A percentile compares a stretch with the other conserved stretches of the same genome.
Conservation (phyloP, 64 coral and sea anemone genomes). For the Astreopora myriophthalma region DNA sequence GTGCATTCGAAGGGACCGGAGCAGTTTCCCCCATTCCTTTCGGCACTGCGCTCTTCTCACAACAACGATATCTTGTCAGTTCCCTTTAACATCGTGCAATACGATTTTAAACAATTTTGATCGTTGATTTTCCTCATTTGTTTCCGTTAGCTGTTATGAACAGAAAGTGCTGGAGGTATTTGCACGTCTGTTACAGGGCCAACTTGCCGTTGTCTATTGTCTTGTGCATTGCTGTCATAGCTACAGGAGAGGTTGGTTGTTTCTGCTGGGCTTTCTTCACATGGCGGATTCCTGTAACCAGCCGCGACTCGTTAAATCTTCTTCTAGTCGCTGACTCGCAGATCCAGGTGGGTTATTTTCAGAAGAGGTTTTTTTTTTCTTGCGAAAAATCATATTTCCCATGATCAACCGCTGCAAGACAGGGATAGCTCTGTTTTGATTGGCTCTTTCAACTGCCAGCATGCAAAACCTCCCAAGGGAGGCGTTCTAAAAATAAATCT, state of each 20-base stretch:
- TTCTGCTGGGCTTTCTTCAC: neutral
- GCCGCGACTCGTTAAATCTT: neutral
- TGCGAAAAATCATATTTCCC: no score
- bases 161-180: neutral
- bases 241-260: conserved; percentile 11
- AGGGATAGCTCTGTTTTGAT: no score
- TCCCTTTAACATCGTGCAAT: no score
- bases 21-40: no score
- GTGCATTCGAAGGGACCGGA: no score
- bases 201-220: neutral
- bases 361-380: neutral
- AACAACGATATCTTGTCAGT: no score
- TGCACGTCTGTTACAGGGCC: neutral
- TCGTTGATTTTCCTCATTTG: neutral
- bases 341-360: neutral
- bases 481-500: no score
- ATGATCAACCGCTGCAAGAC: no score
- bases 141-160: neutral
- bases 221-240: neutral
- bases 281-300: neutral
- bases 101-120: neutral
- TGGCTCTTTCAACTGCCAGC: no score
- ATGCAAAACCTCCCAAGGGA: no score
- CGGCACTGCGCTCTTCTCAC: no score
- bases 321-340: conserved; percentile 35